Evolutionary conservation across 2,888 invertebrate species (phyloP).

Genomic region (Magallana nippona): DNA sequence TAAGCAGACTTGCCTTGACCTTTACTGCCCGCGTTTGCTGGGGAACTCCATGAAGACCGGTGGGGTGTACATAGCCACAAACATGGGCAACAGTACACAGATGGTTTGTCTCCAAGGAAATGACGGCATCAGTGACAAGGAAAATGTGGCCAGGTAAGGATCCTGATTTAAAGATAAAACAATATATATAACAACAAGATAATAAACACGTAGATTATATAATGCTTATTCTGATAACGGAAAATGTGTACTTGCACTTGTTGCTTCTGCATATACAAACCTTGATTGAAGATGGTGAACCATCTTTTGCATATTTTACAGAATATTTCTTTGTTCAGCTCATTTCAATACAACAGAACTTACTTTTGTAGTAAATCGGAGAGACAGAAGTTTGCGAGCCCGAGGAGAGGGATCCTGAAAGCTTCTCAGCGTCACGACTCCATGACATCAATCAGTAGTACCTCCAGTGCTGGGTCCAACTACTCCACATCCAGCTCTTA

Average conservation of each 20-base stretch:
- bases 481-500: conserved; percentile 58
- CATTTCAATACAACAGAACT: neutral
- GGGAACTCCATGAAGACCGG: conserved; percentile 72
- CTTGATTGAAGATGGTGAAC: no score
- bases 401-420: conserved; percentile 44
- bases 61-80: conserved; percentile 76
- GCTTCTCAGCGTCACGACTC: conserved; percentile 56
- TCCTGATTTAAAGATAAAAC: neutral
- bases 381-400: conserved; percentile 53
- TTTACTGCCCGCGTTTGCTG: conserved; percentile 74
- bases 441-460: conserved; percentile 68
- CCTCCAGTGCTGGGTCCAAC: conserved; percentile 62
- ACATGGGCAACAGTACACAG: conserved; percentile 70
- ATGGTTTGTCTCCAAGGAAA: conserved; percentile 74
- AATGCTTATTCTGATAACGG: no score
- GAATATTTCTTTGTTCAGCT: no score
- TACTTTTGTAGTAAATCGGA: conserved; percentile 46
- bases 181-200: no score
- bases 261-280: no score
- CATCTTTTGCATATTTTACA: no score
- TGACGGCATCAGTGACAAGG: conserved; percentile 62
- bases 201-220: no score
- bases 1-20: conserved; percentile 71
- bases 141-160: conserved; percentile 55
- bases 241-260: no score